phyloP scores from a whole-genome alignment of 2,888 invertebrate species.

The Coronaproctus castanopsis region DNA sequence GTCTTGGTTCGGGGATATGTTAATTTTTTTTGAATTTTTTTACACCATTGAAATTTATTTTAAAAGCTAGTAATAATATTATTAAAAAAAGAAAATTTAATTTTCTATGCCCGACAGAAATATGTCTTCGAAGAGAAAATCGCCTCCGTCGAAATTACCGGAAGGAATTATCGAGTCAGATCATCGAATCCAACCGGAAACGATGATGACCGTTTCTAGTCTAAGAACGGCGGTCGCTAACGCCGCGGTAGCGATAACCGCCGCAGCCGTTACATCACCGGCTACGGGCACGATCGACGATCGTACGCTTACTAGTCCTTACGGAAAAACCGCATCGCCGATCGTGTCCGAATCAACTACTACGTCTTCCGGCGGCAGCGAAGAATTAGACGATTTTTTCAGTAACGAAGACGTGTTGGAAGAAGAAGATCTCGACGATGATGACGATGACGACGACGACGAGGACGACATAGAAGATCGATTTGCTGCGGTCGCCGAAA shows the following conservation, averaged over 20 bases:
- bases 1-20: no score
- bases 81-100: no score
- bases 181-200: slow-evolving; percentile 30
- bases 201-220: slow-evolving; percentile 16
- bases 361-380: background rate
- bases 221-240: slow-evolving; percentile 11
- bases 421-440: slow-evolving; percentile 1
- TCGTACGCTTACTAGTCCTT: no score
- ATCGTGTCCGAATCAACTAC: background rate
- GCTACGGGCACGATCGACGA: no score
- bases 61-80: no score
- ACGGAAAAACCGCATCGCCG: background rate
- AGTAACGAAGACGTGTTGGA: background rate
- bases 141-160: slow-evolving; percentile 77
- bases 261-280: slow-evolving; percentile 1
- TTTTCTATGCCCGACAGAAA: slow-evolving; percentile 4
- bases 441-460: slow-evolving; percentile 18
- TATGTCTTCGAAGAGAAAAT: slow-evolving; percentile 93
- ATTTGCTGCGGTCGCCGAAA: slow-evolving; percentile 9
- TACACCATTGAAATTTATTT: no score
- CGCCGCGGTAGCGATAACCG: slow-evolving; percentile 12
- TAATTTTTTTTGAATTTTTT: no score
- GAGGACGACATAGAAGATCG: slow-evolving; percentile 14
- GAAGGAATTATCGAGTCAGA: slow-evolving; percentile 29
- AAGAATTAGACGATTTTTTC: slow-evolving; percentile 5